phyloP scores from a whole-genome alignment of 2,797 vertebrate species.

The Threskiornis aethiopicus region DNA sequence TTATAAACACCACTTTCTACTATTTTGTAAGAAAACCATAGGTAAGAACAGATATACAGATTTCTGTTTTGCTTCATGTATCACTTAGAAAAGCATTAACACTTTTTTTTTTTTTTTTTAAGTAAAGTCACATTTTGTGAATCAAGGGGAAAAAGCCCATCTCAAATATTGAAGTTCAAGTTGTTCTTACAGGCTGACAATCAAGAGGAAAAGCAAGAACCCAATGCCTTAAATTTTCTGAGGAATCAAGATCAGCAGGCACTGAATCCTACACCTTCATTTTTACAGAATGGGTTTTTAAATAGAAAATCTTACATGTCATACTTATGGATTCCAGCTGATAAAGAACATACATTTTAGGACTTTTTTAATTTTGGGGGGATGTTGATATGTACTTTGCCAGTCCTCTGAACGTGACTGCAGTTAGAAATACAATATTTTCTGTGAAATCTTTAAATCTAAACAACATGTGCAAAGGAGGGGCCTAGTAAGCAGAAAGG shows the following conservation, averaged over 20 bases:
- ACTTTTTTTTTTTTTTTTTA: no score
- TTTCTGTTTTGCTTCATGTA: not conserved
- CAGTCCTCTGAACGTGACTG: not conserved
- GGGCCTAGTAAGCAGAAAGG: not conserved
- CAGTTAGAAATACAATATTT: not conserved
- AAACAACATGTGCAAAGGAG: fast-evolving
- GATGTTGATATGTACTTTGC: not conserved
- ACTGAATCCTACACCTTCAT: not conserved
- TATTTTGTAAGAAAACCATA: not conserved
- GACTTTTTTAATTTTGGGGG: not conserved
- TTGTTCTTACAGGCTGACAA: not conserved
- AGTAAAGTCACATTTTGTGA: not conserved
- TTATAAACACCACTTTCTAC: not conserved
- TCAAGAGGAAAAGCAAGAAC: not conserved
- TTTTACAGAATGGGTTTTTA: not conserved
- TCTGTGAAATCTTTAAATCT: not conserved
- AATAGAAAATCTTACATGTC: not conserved
- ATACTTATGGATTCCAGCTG: not conserved
- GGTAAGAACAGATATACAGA: not conserved
- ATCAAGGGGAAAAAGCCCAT: not conserved
- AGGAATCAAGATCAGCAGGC: not conserved
- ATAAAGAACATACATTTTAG: not conserved
- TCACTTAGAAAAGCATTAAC: not conserved
- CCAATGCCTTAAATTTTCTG: not conserved
- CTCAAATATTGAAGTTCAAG: not conserved